These are phyloP conservation scores for Pelecanoides urinatrix DNA, from an alignment of 2,113 vertebrate species.

Conservation along the genomic window DNA sequence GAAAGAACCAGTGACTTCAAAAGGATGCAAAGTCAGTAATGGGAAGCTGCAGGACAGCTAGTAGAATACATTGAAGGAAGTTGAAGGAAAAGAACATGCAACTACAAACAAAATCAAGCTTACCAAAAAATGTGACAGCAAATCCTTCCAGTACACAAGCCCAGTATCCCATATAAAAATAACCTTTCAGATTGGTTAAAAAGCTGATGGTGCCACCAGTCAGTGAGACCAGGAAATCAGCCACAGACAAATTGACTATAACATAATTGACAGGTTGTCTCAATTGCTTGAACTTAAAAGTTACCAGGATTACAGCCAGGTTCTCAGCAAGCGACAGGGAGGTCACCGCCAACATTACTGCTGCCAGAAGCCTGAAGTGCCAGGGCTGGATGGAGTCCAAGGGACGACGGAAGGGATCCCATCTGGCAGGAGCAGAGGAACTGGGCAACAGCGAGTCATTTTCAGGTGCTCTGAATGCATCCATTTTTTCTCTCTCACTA, in stretches of 20 bases:
- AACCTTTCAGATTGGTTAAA: constrained; percentile 85
- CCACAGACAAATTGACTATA: constrained; percentile 86
- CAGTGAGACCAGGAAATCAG: constrained; percentile 87
- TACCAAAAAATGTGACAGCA: constrained; percentile 91
- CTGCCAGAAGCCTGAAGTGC: constrained; percentile 85
- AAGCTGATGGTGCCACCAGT: constrained; percentile 86
- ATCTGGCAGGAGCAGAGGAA: neutral
- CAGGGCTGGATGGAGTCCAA: constrained; percentile 78
- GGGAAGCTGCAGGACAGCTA: neutral
- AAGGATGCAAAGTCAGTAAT: neutral
- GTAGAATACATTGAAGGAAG: neutral
- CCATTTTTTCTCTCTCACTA: constrained; percentile 56
- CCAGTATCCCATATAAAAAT: constrained; percentile 87
- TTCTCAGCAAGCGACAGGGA: constrained; percentile 84
- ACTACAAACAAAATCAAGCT: constrained; percentile 46
- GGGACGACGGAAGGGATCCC: constrained; percentile 78
- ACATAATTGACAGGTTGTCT: constrained; percentile 89
- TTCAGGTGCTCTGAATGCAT: constrained; percentile 59
- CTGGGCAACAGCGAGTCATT: constrained; percentile 64
- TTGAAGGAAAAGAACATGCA: neutral
- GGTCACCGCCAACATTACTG: constrained; percentile 84
- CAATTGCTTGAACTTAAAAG: constrained; percentile 86
- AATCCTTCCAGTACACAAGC: constrained; percentile 90
- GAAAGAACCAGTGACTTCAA: neutral
- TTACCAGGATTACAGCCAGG: constrained; percentile 87